Evolutionary conservation across 2,797 vertebrate genomes (phyloP), one percentile per base, ranked within the genome.

Genomic region (Setipinna tenuifilis): DNA sequence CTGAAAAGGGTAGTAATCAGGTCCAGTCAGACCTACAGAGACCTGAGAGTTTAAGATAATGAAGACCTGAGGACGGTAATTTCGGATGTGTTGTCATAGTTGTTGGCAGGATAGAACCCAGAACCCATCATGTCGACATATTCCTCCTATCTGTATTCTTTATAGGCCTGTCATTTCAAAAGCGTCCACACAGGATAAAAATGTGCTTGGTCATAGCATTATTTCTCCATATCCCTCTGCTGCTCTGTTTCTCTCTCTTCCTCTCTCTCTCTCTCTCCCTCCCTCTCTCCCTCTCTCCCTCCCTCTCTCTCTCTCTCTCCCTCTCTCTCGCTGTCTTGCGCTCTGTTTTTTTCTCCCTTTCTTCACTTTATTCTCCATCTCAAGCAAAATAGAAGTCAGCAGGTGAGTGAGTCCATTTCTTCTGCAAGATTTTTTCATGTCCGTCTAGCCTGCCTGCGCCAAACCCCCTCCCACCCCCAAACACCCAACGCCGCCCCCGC

Each of bases 1-100:
- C 83, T 87, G 92, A 93, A 93, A 92, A 41, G 88, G 88, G 90
- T 89, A 93, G 93, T 92, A 93, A 92, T 93, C 93, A 92, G 88
- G 90, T 62, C 91, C 92, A 93, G 93, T 92, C 89, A 54, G 31
- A 81, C 87, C 44, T 88, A 90, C 89, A 91, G 90, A 5, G 35
- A 41, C 35, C 2, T 41, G 35, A 41, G 35, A 41, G 35, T 41
- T 41, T 41, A 41, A 41, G 35, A 41, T 41, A 41, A 41, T 41
- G 35, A 41, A 41, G 35, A 41, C 35, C 35, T 2, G 35, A 41
- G 35, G 35, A 2, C 5, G 35, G 2, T 41, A 2, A 41, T 41
- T 41, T 41, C 5, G 88, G 92, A 90, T 89, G 85, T 83, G 87
- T 82, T 91, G 87, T 87, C 87, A 41, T 84, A 41, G 35, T 41